phyloP scores from a whole-genome alignment of 2,888 invertebrate species.

The Drosophila mulleri region DNA sequence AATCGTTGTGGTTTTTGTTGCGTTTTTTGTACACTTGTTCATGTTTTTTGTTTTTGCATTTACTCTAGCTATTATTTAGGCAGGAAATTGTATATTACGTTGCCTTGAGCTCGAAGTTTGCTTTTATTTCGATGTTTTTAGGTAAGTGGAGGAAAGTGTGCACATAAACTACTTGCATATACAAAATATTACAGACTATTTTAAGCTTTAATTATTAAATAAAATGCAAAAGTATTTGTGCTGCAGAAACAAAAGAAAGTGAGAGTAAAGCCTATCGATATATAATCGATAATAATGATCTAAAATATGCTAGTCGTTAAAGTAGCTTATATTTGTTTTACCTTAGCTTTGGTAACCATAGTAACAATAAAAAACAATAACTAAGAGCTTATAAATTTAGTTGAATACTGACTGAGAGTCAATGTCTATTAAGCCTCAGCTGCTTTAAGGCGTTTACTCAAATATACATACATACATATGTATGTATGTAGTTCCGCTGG shows the following conservation, averaged over 20 bases:
- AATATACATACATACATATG: neutral
- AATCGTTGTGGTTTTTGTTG: conserved; percentile 15
- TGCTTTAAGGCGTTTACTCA: neutral
- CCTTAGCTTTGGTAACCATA: neutral
- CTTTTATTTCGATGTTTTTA: conserved; percentile 3
- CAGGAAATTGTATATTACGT: conserved; percentile 46
- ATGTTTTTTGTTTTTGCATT: conserved; percentile 18
- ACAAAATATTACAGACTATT: neutral
- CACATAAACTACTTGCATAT: neutral
- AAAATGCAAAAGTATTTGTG: too few relatives aligned
- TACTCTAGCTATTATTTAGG: conserved; percentile 24
- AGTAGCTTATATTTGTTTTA: neutral
- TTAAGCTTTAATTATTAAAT: neutral
- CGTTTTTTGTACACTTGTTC: conserved; percentile 37
- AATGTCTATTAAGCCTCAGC: neutral
- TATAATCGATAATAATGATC: too few relatives aligned
- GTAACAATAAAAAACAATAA: neutral
- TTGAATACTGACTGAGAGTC: neutral
- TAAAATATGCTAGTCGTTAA: neutral
- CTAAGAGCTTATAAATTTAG: neutral
- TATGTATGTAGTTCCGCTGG: neutral
- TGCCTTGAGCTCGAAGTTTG: conserved; percentile 39
- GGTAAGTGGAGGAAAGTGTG: conserved; percentile 2
- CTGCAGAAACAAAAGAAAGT: neutral
- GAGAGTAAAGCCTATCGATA: too few relatives aligned